Conservation (phyloP, 2,113 vertebrate genomes). For the Microtus montanus region DNA sequence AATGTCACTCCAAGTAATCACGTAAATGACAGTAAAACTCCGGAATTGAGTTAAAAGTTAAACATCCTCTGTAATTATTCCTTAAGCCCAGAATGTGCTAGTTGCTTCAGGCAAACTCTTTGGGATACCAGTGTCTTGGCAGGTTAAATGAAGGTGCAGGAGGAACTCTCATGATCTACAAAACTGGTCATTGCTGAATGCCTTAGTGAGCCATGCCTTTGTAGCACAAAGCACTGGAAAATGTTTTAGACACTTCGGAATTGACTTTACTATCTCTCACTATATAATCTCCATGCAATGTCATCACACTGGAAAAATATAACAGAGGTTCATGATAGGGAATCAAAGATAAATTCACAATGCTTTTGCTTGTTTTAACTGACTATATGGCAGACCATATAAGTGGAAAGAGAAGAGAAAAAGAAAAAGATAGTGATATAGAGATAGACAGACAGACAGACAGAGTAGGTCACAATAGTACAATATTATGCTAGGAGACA, state of each 20-base stretch:
- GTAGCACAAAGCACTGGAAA: not conserved
- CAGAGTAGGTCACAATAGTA: not conserved
- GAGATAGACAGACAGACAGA: not conserved
- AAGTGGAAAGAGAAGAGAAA: not conserved
- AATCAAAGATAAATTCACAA: not conserved
- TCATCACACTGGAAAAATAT: not conserved
- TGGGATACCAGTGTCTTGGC: conserved; percentile 36
- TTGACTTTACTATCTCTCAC: not conserved
- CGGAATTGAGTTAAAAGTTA: conserved; percentile 71
- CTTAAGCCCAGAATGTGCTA: conserved; percentile 25
- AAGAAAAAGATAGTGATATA: not conserved
- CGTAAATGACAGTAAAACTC: conserved; percentile 74
- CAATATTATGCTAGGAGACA: rapidly evolving
- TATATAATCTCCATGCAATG: not conserved
- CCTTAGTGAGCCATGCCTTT: not conserved
- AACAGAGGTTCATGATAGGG: not conserved
- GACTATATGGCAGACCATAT: not conserved
- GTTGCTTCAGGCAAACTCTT: conserved; percentile 64
- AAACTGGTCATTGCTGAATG: conserved; percentile 17
- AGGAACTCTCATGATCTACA: not conserved
- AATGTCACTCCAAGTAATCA: conserved; percentile 76
- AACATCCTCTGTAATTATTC: conserved; percentile 47
- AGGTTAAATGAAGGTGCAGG: conserved; percentile 13
- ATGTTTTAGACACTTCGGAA: not conserved
- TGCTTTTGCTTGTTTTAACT: not conserved